Conservation (phyloP, 2,888 invertebrate genomes). For the Aethes cnicana region DNA sequence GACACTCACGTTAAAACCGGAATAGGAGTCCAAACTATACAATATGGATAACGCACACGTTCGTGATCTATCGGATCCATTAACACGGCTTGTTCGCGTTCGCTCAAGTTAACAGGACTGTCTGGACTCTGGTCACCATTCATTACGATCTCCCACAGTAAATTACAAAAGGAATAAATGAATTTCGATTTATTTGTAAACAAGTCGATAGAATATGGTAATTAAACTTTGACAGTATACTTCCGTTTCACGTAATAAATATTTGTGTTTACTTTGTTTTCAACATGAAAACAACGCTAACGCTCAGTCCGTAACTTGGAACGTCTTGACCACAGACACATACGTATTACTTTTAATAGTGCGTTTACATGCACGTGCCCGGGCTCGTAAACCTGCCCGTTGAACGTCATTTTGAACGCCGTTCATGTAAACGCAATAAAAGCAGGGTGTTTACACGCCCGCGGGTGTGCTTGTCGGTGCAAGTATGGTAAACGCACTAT, state of each 20-base stretch:
- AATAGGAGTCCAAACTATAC: slow-evolving; percentile 98
- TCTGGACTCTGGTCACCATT: slow-evolving; percentile 60
- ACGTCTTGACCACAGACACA: not conserved
- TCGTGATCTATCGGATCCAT: slow-evolving; percentile 82
- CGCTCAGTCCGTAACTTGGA: not conserved
- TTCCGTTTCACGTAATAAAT: slow-evolving; percentile 1
- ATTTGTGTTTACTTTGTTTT: too few relatives aligned
- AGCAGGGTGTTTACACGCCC: too few relatives aligned
- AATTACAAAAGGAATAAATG: slow-evolving; percentile 15
- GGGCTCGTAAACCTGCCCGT: too few relatives aligned
- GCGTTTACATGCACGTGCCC: too few relatives aligned
- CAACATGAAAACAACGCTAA: not conserved
- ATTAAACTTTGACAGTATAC: slow-evolving; percentile 11
- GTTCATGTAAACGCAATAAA: too few relatives aligned
- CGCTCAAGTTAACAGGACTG: slow-evolving; percentile 52
- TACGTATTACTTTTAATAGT: too few relatives aligned
- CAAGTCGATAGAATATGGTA: slow-evolving; percentile 15
- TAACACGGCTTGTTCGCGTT: slow-evolving; percentile 62
- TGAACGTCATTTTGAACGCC: not conserved
- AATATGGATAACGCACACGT: slow-evolving; percentile 90
- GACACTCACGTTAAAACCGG: slow-evolving; percentile 90
- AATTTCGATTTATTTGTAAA: slow-evolving; percentile 20
- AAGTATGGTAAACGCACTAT: too few relatives aligned
- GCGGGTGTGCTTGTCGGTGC: too few relatives aligned
- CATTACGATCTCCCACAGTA: slow-evolving; percentile 45